These are phyloP conservation scores for Mesoligia furuncula DNA, from an alignment of 2,888 invertebrate genomes.

Conservation along the genomic window DNA sequence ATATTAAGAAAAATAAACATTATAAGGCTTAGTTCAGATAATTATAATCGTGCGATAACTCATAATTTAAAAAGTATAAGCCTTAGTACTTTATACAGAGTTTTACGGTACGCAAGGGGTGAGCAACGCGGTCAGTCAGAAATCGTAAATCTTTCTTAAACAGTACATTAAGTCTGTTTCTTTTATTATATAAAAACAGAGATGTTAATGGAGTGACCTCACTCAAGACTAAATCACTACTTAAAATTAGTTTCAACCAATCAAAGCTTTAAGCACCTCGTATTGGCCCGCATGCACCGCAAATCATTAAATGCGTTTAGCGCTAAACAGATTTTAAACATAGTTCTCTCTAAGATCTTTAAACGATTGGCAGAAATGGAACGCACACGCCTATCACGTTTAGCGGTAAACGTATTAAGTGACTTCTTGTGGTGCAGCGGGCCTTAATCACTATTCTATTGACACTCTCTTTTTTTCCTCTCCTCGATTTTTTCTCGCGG, in stretches of 20 bases:
- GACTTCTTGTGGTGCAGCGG: no score
- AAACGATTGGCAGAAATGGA: no score
- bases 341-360: no score
- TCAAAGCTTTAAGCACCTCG: no score
- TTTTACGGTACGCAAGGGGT: background rate
- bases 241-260: background rate
- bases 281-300: no score
- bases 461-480: no score
- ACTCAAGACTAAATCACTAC: background rate
- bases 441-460: no score
- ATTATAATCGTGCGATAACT: background rate
- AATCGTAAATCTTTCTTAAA: slow-evolving; percentile 3
- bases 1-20: background rate
- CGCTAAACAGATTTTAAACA: no score
- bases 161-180: slow-evolving; percentile 5
- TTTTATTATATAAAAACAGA: background rate
- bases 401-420: no score
- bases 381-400: no score
- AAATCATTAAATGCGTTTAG: no score
- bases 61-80: background rate
- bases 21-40: background rate
- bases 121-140: background rate
- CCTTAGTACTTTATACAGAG: background rate
- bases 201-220: background rate
- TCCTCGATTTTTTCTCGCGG: no score